These are phyloP conservation scores for Centropus bengalensis DNA, from an alignment of 2,113 vertebrate genomes.

Conservation along the genomic window DNA sequence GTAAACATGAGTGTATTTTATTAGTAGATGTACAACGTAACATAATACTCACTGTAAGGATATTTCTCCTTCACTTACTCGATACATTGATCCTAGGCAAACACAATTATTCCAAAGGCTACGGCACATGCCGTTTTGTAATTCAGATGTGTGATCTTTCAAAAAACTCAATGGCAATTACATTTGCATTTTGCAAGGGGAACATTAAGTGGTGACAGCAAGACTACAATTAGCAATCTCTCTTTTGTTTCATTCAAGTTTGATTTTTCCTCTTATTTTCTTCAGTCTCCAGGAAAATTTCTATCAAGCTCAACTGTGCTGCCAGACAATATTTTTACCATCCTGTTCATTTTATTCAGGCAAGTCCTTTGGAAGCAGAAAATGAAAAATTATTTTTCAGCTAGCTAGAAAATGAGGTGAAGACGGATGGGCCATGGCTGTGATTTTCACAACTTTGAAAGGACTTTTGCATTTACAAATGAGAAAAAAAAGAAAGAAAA, in stretches of 20 bases:
- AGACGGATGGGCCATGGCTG: not conserved
- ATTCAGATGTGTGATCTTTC: conserved; percentile 6
- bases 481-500: not conserved
- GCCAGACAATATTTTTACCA: not conserved
- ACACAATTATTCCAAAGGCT: not conserved
- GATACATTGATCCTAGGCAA: not conserved
- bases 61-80: not conserved
- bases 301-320: not conserved
- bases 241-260: not conserved
- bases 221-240: not conserved
- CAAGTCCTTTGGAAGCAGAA: not conserved
- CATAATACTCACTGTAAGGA: not conserved
- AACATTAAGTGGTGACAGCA: not conserved
- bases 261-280: not conserved
- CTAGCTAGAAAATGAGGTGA: not conserved
- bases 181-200: not conserved
- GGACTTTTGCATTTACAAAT: not conserved
- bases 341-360: not conserved
- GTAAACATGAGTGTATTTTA: not conserved
- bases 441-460: not conserved
- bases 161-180: not conserved
- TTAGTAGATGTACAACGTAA: not conserved
- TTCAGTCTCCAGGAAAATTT: not conserved
- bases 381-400: not conserved
- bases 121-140: not conserved